Conservation (phyloP, 2,797 vertebrate genomes). For the Hozukius guyotensis region DNA sequence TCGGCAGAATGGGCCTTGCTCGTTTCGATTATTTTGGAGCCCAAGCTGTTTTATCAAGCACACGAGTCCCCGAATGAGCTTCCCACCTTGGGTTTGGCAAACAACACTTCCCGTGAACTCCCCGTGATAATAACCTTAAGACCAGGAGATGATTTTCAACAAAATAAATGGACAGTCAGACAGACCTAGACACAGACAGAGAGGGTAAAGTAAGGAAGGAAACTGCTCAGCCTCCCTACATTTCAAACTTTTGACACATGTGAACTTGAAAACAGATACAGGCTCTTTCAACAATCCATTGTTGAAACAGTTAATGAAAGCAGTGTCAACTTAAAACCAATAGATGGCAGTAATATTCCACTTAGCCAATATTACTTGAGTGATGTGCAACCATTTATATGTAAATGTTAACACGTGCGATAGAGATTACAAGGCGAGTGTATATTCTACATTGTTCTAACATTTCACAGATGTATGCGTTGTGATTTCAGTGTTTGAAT, state of each 20-base stretch:
- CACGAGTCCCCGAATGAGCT: conserved; percentile 35
- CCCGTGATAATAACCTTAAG: conserved; percentile 40
- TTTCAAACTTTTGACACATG: not conserved
- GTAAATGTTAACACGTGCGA: not conserved
- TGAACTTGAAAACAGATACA: conserved; percentile 1
- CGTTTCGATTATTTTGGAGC: conserved; percentile 65
- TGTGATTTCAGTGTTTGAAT: conserved; percentile 20
- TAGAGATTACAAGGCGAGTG: not conserved
- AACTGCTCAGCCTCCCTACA: not conserved
- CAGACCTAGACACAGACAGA: conserved; percentile 6
- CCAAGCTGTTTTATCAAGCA: conserved; percentile 60
- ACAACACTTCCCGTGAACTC: conserved; percentile 40
- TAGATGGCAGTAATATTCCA: conserved; percentile 49
- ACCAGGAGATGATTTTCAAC: conserved; percentile 26
- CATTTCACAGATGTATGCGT: conserved; percentile 1
- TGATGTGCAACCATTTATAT: not conserved
- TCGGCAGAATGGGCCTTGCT: conserved; percentile 22
- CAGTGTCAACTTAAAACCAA: conserved; percentile 25
- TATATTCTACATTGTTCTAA: not conserved
- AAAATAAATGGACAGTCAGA: conserved; percentile 50
- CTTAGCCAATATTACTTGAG: not conserved
- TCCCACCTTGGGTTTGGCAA: conserved; percentile 57
- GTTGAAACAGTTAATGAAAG: not conserved
- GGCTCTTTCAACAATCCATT: not conserved
- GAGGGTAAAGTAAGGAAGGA: conserved; percentile 14